Evolutionary conservation across 2,888 invertebrate species (phyloP).

Genomic region (Rotaria socialis): DNA sequence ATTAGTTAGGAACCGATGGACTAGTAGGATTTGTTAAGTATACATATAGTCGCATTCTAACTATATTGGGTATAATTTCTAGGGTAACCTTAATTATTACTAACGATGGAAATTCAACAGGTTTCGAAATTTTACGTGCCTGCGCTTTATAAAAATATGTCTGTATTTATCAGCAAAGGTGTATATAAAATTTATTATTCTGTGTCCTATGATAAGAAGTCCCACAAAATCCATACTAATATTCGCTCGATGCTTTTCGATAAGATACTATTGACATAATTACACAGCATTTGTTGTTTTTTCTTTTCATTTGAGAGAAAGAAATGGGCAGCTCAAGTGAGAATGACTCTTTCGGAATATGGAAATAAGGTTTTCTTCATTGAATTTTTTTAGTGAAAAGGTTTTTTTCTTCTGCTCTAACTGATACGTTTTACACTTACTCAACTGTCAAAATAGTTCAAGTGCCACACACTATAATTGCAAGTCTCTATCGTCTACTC

Average conservation of each 20-base stretch:
- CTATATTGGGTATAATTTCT: too few species aligned
- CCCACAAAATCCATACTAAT: not conserved
- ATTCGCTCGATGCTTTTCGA: not conserved
- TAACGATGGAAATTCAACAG: too few species aligned
- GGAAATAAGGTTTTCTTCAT: not conserved
- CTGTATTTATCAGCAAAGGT: too few species aligned
- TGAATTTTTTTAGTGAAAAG: not conserved
- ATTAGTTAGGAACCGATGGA: too few species aligned
- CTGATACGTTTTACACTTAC: not conserved
- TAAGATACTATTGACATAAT: not conserved
- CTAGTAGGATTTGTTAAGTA: too few species aligned
- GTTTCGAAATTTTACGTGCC: too few species aligned
- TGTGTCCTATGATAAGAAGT: not conserved
- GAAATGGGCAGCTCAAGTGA: not conserved
- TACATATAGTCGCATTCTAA: too few species aligned
- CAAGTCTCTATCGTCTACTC: not conserved
- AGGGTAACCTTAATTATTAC: too few species aligned
- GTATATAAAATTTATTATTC: not conserved
- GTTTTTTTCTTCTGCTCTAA: too few species aligned
- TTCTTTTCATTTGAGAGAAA: not conserved
- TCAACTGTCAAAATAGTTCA: not conserved
- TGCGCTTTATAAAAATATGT: too few species aligned
- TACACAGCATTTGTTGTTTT: not conserved
- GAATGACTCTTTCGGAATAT: not conserved
- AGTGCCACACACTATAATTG: constrained; percentile 2